A percentile compares a stretch with the other conserved stretches of the same genome.
phyloP scores from a whole-genome alignment of 2,888 invertebrate species.

The Microplitis manilae region DNA sequence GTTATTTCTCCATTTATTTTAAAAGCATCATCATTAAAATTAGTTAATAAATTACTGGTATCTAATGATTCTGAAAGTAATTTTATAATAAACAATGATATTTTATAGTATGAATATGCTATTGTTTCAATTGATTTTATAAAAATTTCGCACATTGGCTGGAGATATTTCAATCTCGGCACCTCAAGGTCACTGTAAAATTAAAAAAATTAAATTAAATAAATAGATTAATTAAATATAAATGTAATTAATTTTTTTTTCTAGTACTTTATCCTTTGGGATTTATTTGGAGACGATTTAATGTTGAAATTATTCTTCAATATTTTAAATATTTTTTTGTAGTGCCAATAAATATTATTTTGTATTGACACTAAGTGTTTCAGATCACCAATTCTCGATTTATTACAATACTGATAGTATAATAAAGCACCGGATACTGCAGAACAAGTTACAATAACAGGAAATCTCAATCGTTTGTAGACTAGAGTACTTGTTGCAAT shows the following conservation, averaged over 20 bases:
- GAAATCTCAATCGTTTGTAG: constrained; percentile 46
- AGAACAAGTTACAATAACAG: constrained; percentile 47
- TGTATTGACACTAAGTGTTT: constrained; percentile 56
- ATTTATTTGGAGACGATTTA: constrained; percentile 50
- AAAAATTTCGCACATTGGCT: constrained; percentile 58
- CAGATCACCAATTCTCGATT: constrained; percentile 49
- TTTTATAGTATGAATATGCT: constrained; percentile 54
- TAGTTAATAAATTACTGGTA: constrained; percentile 49
- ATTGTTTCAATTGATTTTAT: constrained; percentile 57
- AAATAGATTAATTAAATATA: background rate
- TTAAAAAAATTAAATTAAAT: background rate
- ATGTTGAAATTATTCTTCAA: constrained; percentile 58
- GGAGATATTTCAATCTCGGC: constrained; percentile 57
- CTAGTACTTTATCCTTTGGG: constrained; percentile 43
- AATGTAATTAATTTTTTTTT: too few species aligned
- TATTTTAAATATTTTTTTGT: constrained; percentile 61
- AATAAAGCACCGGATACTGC: constrained; percentile 46
- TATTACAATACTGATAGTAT: constrained; percentile 51
- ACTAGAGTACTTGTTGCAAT: constrained; percentile 48
- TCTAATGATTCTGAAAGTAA: constrained; percentile 52
- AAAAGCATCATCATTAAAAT: constrained; percentile 55
- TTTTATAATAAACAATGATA: constrained; percentile 53
- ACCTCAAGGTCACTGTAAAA: constrained; percentile 56
- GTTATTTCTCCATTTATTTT: constrained; percentile 58
- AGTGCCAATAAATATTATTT: constrained; percentile 58